Evolutionary conservation across 2,113 vertebrate species (phyloP), one percentile per base, ranked within the genome.

Genomic region (Chionis minor): DNA sequence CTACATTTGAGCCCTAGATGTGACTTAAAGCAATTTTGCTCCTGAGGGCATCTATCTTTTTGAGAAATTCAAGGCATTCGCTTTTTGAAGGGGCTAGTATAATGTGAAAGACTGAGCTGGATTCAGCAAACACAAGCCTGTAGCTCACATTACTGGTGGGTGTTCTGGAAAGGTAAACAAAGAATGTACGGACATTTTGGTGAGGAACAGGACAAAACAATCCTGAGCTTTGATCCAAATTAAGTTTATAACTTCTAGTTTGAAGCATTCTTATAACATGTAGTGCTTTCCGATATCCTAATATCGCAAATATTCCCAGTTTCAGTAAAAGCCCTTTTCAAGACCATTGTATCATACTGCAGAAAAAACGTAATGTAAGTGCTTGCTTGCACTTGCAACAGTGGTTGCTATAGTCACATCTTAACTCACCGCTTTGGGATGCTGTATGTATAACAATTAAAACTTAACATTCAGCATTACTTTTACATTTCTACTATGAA

Each of bases 101-200:
- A 44, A 79, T 16, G 11, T 24, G 35, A 63, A 81, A 58, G 24
- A 19, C 15, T 62, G 33, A 58, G 10, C 10, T 81, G n/a, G 21
- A 74, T 59, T 55, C 27, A 78, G 23, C 18, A 51, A 74, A 40
- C 15, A 33, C 8, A 78, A 45, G 4, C 15, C 9, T 52, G 3
- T 32, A 28, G 27, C 17, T 80, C 54, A 82, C 67, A 47, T 45
- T 40, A 27, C 9, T 74, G 11, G 2, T 47, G 26, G 33, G 33
- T 67, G 0, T 35, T 55, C 49, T 75, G 21, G 32, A 62, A 94
- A 72, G 32, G 16, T n/a, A 51, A 54, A 28, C 30, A 49, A 59
- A 42, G 74, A 33, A 42, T 11, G 2, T 59, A 4, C 6, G 3
- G 19, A 13, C 1, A 0, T 58, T 58, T 86, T 35, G 12, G 16